A percentile compares a stretch with the other conserved stretches of the same genome.
These are phyloP conservation scores for Percopsis omiscomaycus DNA, from an alignment of 2,797 vertebrate genomes.

Conservation along the genomic window DNA sequence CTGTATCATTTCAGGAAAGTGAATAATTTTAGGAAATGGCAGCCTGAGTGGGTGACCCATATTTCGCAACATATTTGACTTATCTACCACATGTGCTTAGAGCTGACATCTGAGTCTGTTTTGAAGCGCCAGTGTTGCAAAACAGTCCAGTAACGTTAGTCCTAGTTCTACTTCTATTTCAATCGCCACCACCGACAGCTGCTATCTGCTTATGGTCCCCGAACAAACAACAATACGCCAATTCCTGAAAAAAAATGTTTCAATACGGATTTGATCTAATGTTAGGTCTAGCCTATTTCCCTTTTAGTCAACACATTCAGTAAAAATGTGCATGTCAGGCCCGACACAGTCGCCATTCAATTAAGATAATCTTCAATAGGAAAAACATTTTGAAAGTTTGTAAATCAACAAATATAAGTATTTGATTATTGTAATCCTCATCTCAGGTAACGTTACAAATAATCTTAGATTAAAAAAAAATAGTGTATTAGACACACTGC, in stretches of 20 bases:
- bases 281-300: too few relatives aligned
- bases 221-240: neutral
- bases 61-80: slow-evolving; percentile 10
- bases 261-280: too few relatives aligned
- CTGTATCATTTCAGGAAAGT: too few relatives aligned
- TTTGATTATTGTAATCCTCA: neutral
- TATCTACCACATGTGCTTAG: neutral
- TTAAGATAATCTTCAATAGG: neutral
- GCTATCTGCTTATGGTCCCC: neutral
- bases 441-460: neutral
- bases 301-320: too few relatives aligned
- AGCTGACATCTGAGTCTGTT: slow-evolving; percentile 21
- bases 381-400: too few relatives aligned
- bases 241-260: neutral
- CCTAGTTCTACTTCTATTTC: too few relatives aligned
- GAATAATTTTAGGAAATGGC: too few relatives aligned
- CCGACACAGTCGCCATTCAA: neutral
- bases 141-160: neutral
- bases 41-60: neutral
- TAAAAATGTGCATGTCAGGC: neutral
- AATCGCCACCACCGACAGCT: neutral
- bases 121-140: slow-evolving; percentile 28
- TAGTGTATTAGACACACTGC: neutral
- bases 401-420: neutral
- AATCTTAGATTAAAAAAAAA: neutral